These are phyloP conservation scores for Diglossa cyanea DNA, from an alignment of 2,797 vertebrate species.

Conservation along the genomic window DNA sequence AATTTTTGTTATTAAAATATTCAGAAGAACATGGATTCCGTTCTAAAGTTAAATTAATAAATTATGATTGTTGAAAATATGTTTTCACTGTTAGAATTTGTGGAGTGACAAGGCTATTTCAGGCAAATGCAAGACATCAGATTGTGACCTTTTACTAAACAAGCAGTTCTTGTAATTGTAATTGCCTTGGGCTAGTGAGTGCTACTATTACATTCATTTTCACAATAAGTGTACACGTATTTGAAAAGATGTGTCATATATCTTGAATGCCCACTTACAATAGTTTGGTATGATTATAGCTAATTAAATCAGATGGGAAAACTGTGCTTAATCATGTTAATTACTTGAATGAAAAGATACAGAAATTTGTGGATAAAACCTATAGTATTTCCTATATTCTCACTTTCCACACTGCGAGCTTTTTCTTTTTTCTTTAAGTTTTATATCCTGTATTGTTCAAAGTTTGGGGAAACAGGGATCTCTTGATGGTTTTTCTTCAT, in stretches of 20 bases:
- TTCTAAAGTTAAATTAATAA: conserved; percentile 29
- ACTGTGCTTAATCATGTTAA: conserved; percentile 40
- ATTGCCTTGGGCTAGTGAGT: conserved; percentile 50
- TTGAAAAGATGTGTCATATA: conserved; percentile 46
- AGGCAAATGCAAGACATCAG: conserved; percentile 15
- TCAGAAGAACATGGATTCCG: neutral
- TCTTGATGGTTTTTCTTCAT: neutral
- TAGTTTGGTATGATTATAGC: conserved; percentile 32
- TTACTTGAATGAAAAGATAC: neutral
- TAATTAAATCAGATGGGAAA: conserved; percentile 61
- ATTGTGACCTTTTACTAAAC: conserved; percentile 67
- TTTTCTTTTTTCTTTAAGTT: neutral
- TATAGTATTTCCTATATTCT: neutral
- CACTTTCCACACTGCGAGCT: neutral
- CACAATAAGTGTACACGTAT: conserved; percentile 19
- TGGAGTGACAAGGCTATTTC: conserved; percentile 31
- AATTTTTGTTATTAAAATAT: conserved; percentile 23
- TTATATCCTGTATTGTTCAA: neutral
- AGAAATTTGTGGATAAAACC: conserved; percentile 1
- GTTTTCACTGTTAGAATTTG: neutral
- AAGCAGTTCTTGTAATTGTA: conserved; percentile 46
- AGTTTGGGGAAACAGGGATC: neutral
- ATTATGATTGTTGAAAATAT: conserved; percentile 23
- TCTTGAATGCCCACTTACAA: conserved; percentile 38
- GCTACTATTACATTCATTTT: conserved; percentile 41